phyloP scores from a whole-genome alignment of 1,140 invertebrate genomes.

The Drosophila funebris region DNA sequence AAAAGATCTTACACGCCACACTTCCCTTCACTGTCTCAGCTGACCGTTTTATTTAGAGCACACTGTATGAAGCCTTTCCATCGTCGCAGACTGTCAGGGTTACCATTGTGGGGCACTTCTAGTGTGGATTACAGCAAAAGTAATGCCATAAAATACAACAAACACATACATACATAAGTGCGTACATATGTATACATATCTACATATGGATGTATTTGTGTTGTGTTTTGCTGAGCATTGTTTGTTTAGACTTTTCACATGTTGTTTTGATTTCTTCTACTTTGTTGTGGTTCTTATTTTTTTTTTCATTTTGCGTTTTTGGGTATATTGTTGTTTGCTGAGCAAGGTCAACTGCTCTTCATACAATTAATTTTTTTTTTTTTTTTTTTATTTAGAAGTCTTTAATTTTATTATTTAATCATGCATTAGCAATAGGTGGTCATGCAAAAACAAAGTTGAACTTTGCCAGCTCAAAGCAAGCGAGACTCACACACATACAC shows the following conservation, averaged over 20 bases:
- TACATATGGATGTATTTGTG: conserved; percentile 2
- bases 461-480: conserved; percentile 24
- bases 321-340: conserved; percentile 37
- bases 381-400: conserved; percentile 6
- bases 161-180: not conserved
- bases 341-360: conserved; percentile 52
- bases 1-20: not conserved
- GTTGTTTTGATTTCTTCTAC: conserved; percentile 55
- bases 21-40: not conserved
- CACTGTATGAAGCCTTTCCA: conserved; percentile 34
- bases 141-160: conserved; percentile 4
- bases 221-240: conserved; percentile 17
- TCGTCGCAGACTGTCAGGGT: conserved; percentile 46
- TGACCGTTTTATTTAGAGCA: not conserved
- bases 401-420: conserved; percentile 32
- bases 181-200: not conserved
- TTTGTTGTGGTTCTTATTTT: conserved; percentile 34
- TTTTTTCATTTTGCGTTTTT: conserved; percentile 33
- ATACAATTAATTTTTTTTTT: conserved; percentile 12
- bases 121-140: conserved; percentile 56
- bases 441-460: conserved; percentile 14
- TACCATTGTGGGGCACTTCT: conserved; percentile 18
- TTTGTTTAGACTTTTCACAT: conserved; percentile 67
- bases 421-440: conserved; percentile 25
- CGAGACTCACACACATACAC: conserved; percentile 4